A percentile compares a stretch with the other conserved stretches of the same genome.
These are phyloP conservation scores for Hydrozoanthus gracilis DNA, from an alignment of 92 coral and sea anemone genomes.

Conservation along the genomic window DNA sequence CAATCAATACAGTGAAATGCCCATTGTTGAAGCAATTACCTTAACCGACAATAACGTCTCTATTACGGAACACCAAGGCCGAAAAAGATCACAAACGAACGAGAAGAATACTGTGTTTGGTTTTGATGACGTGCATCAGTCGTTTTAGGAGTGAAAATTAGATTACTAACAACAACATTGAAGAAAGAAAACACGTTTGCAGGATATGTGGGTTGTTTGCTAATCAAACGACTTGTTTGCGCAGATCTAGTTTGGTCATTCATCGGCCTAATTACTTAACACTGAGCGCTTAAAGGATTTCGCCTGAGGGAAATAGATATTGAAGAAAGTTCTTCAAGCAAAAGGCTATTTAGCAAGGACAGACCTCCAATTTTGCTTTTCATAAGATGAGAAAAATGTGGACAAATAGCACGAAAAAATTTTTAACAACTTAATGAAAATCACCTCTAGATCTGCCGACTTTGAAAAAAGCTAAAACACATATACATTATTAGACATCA, in stretches of 20 bases:
- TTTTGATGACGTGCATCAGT: not conserved
- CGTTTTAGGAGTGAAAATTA: not conserved
- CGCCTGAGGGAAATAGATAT: constrained; percentile 13
- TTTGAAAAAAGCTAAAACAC: not conserved
- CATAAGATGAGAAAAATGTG: not conserved
- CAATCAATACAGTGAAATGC: constrained; percentile 4
- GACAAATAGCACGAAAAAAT: not conserved
- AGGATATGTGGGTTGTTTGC: not conserved
- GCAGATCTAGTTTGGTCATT: constrained; percentile 40
- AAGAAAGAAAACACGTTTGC: not conserved
- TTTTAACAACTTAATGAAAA: not conserved
- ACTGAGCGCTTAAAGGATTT: constrained; percentile 26
- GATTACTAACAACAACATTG: not conserved
- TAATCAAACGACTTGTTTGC: constrained; percentile 6
- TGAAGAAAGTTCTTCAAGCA: not conserved
- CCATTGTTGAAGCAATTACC: constrained; percentile 34
- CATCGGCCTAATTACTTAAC: constrained; percentile 32
- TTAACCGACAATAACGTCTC: constrained; percentile 21
- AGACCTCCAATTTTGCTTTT: constrained; percentile 38
- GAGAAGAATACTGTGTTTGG: not conserved
- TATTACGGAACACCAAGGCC: constrained; percentile 24
- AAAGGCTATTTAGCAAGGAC: constrained; percentile 4
- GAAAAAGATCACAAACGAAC: not conserved
- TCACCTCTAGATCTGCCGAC: not conserved
- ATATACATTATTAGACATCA: not conserved